Evolutionary conservation across 2,888 invertebrate species (phyloP), one percentile per base, ranked within the genome.

Genomic region (Acrobasis consociella): DNA sequence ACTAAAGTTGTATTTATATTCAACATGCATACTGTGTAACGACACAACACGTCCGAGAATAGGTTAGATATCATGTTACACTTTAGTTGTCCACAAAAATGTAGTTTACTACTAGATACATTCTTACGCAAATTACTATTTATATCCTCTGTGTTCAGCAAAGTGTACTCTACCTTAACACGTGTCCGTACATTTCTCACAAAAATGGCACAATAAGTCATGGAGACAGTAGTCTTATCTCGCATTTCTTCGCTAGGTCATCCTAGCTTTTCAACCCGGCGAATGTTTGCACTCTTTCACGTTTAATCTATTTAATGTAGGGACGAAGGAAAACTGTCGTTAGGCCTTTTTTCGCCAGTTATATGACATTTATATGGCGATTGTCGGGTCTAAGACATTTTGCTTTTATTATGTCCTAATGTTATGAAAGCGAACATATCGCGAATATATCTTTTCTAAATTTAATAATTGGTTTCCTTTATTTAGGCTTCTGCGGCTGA

Each of bases 251-350:
- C 67, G 68, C 67, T 66, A 80, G 81, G 81, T 80, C 80, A 76
- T 75, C 72, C 66, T 66, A 73, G 72, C 73, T 69, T 76, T 81
- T 78, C 75, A 80, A 78, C 75, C 68, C 70, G 65, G 67, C 65
- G 75, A 82, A 81, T 79, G 74, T 71, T 77, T 72, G 71, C 63
- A 69, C 67, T 71, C 71, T 71, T 72, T 74, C 73, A 72, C 68
- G 69, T 69, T 72, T 74, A 77, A 76, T 77, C 74, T 72, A 71
- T 77, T 69, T 78, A 78, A 80, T 79, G 77, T 68, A 68, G 67
- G 66, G 67, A 60, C 68, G 49, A 49, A 62, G 49, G 63, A 51
- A 60, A 63, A 62, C 65, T 67, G 67, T 69, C 72, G 66, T 72
- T 70, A 72, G 68, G 64, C 65, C 67, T 71, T 58, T 31, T 58